phyloP scores from a whole-genome alignment of 2,113 vertebrate species.

The Bubo bubo region DNA sequence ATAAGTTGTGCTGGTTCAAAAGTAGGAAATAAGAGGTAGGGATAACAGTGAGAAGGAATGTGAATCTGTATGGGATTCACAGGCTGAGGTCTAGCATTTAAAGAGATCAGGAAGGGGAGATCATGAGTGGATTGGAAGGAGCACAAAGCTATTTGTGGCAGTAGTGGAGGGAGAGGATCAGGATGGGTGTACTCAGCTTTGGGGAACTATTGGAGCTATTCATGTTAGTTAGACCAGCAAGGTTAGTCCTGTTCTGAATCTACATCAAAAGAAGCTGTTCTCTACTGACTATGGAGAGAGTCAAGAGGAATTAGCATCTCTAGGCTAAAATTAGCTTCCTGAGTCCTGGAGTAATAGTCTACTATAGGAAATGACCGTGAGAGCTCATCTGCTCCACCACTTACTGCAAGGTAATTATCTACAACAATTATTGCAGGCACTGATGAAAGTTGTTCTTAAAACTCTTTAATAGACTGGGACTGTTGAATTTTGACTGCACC shows the following conservation, averaged over 20 bases:
- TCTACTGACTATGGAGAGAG: background rate
- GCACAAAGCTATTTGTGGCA: background rate
- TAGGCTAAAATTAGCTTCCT: background rate
- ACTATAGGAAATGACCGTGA: background rate
- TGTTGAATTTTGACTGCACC: background rate
- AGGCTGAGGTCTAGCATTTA: background rate
- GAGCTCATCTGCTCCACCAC: background rate
- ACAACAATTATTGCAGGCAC: background rate
- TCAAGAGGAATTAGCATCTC: background rate
- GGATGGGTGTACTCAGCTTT: background rate
- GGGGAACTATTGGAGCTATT: background rate
- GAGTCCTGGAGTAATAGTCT: background rate
- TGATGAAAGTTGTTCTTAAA: background rate
- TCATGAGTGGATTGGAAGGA: background rate
- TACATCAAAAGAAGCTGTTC: background rate
- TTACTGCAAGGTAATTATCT: background rate
- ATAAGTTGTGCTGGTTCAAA: background rate
- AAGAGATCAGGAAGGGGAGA: background rate
- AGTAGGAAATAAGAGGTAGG: background rate
- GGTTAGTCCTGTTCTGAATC: background rate
- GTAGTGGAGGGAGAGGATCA: background rate
- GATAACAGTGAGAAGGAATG: background rate
- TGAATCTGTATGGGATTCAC: background rate
- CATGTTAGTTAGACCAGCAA: background rate
- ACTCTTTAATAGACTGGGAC: background rate